A percentile compares a stretch with the other conserved stretches of the same genome.
Conservation (phyloP, 2,797 vertebrate species). For the Lophotriccus pileatus region DNA sequence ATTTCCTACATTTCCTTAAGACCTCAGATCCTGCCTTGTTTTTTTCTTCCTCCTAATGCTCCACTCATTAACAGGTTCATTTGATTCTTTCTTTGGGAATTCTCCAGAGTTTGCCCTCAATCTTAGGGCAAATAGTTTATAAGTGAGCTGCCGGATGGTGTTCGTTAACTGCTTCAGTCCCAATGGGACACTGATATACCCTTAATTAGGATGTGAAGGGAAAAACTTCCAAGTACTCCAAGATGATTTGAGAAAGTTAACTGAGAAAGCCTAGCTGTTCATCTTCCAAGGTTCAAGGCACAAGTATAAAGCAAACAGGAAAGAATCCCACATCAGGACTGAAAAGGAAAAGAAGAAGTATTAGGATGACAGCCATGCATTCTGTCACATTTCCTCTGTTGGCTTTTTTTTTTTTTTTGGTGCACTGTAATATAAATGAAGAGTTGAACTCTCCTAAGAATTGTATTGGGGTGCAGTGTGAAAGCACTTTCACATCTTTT, state of each 20-base stretch:
- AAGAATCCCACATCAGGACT: neutral
- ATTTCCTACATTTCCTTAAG: constrained; percentile 54
- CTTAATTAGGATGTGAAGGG: constrained; percentile 85
- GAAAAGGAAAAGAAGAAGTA: constrained; percentile 45
- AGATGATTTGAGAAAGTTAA: constrained; percentile 77
- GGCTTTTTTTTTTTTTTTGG: neutral
- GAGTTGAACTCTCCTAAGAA: neutral
- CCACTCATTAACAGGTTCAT: constrained; percentile 74
- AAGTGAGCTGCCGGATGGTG: constrained; percentile 70
- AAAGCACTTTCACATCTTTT: neutral
- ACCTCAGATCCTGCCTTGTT: constrained; percentile 51
- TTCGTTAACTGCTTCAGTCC: constrained; percentile 69
- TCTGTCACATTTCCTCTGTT: neutral
- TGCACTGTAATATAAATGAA: neutral
- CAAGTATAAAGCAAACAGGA: constrained; percentile 70
- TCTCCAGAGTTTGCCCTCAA: constrained; percentile 65
- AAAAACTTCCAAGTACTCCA: constrained; percentile 78
- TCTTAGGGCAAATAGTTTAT: constrained; percentile 68
- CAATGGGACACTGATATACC: constrained; percentile 76
- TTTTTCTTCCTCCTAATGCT: constrained; percentile 42
- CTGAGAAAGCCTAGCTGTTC: constrained; percentile 78
- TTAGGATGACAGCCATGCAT: neutral
- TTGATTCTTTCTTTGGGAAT: constrained; percentile 78
- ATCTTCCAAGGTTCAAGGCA: constrained; percentile 83
- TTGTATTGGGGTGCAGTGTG: neutral